phyloP scores from a whole-genome alignment of 2,888 invertebrate species.

The Panzeria rudis region DNA sequence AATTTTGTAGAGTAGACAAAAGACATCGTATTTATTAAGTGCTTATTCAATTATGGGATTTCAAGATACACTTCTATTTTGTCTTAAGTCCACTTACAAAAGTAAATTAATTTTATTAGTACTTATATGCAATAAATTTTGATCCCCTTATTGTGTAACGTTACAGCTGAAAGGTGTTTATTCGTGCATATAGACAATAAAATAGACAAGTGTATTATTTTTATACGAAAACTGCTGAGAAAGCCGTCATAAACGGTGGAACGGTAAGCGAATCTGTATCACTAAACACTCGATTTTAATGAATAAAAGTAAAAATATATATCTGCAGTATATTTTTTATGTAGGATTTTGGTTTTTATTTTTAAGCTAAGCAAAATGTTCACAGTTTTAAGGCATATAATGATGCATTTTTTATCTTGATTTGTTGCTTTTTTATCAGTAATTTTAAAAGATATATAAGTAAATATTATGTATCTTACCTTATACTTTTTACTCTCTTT shows the following conservation, averaged over 20 bases:
- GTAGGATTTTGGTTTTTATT: not conserved
- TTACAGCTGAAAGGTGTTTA: not conserved
- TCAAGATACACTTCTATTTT: not conserved
- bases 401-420: no score
- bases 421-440: no score
- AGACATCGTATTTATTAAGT: not conserved
- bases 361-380: not conserved
- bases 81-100: not conserved
- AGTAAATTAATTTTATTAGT: not conserved
- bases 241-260: not conserved
- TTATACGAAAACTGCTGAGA: not conserved
- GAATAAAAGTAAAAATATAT: not conserved
- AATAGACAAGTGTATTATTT: not conserved
- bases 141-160: not conserved
- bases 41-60: not conserved
- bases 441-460: no score
- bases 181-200: not conserved
- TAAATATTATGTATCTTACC: no score
- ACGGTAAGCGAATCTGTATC: not conserved
- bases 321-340: not conserved
- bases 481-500: no score
- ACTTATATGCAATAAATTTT: no score
- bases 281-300: no score
- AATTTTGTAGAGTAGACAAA: not conserved
- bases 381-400: no score